Percentiles rank a stretch among this genome's conserved stretches.
These are phyloP conservation scores for Tenthredo livida DNA, from an alignment of 2,888 invertebrate species.

Conservation along the genomic window DNA sequence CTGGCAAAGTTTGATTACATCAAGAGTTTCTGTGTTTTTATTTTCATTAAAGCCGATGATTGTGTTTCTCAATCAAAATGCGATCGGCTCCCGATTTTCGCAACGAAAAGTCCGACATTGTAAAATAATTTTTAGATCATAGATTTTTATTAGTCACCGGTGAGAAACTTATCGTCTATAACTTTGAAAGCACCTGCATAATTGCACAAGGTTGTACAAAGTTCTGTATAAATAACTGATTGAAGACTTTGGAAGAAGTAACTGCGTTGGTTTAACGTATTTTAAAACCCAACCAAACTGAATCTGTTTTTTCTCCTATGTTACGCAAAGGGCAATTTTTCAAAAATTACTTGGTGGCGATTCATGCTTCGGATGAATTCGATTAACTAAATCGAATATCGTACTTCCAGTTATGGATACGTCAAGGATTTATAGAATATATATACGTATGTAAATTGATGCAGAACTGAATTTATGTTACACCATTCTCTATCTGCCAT, in stretches of 20 bases:
- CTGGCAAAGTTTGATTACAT: not conserved
- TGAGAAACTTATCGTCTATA: not conserved
- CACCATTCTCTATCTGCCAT: not conserved
- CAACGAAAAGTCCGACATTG: not conserved
- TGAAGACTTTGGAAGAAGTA: not conserved
- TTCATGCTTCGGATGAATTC: not conserved
- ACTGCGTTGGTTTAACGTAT: too few species aligned
- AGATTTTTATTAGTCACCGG: not conserved
- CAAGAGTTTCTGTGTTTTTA: not conserved
- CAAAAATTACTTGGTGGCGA: not conserved
- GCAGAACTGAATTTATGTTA: not conserved
- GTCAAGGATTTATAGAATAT: not conserved
- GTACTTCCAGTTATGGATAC: not conserved
- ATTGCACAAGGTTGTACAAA: not conserved
- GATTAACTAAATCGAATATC: not conserved
- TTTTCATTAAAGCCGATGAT: not conserved
- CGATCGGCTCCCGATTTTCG: not conserved
- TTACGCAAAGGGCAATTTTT: not conserved
- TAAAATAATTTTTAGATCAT: not conserved
- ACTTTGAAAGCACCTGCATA: not conserved
- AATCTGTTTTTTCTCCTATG: not conserved
- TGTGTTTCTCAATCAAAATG: not conserved
- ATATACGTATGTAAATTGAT: not conserved
- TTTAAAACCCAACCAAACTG: not conserved
- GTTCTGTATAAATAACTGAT: not conserved